Evolutionary conservation across 92 coral and sea anemone genomes (phyloP).

Genomic region (Plumapathes pennacea): DNA sequence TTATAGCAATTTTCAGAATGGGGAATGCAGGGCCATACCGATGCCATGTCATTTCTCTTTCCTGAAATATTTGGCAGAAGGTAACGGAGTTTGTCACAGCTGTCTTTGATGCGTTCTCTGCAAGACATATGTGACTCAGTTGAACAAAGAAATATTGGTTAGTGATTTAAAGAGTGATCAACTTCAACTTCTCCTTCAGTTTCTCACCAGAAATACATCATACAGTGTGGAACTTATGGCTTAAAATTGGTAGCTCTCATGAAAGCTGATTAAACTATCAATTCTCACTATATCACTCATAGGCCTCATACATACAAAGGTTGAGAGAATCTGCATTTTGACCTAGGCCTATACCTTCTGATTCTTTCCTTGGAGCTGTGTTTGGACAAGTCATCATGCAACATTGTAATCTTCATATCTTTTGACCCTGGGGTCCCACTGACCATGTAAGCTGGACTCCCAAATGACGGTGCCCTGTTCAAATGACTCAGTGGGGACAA

Average conservation of each 20-base stretch:
- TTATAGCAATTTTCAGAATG: background rate
- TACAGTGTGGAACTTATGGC: too few relatives aligned
- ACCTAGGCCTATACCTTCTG: constrained; percentile 66
- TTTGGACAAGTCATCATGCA: constrained; percentile 78
- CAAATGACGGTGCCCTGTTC: constrained; percentile 22
- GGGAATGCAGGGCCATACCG: constrained; percentile 47
- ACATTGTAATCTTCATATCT: constrained; percentile 79
- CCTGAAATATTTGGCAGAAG: constrained; percentile 78
- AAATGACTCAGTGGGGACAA: constrained; percentile 10
- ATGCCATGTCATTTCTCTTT: constrained; percentile 85
- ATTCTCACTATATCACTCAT: too few relatives aligned
- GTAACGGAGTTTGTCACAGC: constrained; percentile 79
- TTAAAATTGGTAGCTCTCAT: too few relatives aligned
- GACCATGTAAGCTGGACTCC: constrained; percentile 86
- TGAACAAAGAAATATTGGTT: too few relatives aligned
- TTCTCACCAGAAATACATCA: too few relatives aligned
- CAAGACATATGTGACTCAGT: background rate
- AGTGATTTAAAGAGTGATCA: too few relatives aligned
- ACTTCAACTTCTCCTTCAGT: too few relatives aligned
- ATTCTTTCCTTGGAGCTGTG: constrained; percentile 90
- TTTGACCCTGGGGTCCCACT: constrained; percentile 87
- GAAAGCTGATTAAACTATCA: too few relatives aligned
- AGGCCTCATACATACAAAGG: too few relatives aligned
- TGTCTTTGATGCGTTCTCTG: constrained; percentile 86
- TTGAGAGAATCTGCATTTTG: too few relatives aligned